A percentile compares a stretch with the other conserved stretches of the same genome.
These are phyloP conservation scores for Iguana delicatissima DNA, from an alignment of 2,797 vertebrate species.

Conservation along the genomic window DNA sequence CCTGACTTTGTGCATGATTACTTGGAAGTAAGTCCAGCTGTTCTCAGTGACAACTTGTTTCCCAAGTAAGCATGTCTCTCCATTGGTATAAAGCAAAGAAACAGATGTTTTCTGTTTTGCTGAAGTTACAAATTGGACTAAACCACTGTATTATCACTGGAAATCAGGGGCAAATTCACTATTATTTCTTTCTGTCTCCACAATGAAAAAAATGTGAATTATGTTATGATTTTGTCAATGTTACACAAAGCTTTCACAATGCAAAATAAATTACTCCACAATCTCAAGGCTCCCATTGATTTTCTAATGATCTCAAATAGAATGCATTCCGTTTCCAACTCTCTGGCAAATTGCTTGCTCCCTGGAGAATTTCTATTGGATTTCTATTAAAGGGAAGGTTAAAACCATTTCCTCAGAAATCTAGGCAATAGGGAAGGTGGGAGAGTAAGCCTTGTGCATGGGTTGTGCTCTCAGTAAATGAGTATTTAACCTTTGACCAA, in stretches of 20 bases:
- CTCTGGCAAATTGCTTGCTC: slow-evolving; percentile 71
- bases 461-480: slow-evolving; percentile 59
- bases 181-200: slow-evolving; percentile 32
- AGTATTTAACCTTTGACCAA: slow-evolving; percentile 80
- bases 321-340: slow-evolving; percentile 69
- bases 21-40: not conserved
- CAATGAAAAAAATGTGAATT: slow-evolving; percentile 50
- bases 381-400: slow-evolving; percentile 60
- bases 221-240: slow-evolving; percentile 64
- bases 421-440: slow-evolving; percentile 36
- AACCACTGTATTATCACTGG: slow-evolving; percentile 2
- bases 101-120: not conserved
- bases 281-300: slow-evolving; percentile 70
- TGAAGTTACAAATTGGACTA: not conserved
- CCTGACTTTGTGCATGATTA: not conserved
- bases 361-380: slow-evolving; percentile 61
- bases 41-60: not conserved
- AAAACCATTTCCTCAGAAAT: slow-evolving; percentile 66
- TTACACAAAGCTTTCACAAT: slow-evolving; percentile 54
- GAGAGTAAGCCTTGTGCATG: slow-evolving; percentile 40
- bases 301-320: slow-evolving; percentile 75
- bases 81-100: not conserved
- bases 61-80: not conserved
- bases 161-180: slow-evolving; percentile 40
- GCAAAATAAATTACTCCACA: slow-evolving; percentile 71